Conservation (phyloP, 2,888 invertebrate species). For the Diogma glabrata region DNA sequence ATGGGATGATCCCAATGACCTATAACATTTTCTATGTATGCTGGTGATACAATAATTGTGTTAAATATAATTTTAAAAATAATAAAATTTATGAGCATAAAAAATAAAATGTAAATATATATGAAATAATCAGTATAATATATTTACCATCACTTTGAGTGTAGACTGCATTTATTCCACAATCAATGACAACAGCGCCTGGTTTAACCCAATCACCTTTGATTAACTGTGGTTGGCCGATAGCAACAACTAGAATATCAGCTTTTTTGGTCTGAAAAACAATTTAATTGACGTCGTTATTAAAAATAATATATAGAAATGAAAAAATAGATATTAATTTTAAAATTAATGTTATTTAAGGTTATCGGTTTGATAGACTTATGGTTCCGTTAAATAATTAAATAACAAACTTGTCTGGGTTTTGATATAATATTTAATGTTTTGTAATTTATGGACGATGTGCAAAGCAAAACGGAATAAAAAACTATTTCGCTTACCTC, state of each 20-base stretch:
- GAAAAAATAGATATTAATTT: constrained; percentile 10
- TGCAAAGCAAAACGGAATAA: not conserved
- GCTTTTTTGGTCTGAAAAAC: constrained; percentile 53
- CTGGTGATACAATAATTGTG: too few species aligned
- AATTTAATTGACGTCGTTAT: not conserved
- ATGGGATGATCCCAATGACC: too few species aligned
- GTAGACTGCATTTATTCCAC: constrained; percentile 82
- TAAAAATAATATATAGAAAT: not conserved
- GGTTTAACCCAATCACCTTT: constrained; percentile 95
- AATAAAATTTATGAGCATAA: too few species aligned
- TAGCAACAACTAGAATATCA: constrained; percentile 94
- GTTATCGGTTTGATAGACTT: not conserved
- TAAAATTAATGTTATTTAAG: constrained; percentile 7
- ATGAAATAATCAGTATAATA: too few species aligned
- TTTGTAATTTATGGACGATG: too few species aligned
- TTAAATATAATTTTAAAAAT: too few species aligned
- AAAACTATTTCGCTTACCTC: too few species aligned
- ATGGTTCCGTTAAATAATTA: too few species aligned
- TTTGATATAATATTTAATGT: too few species aligned
- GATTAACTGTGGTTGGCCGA: constrained; percentile 82
- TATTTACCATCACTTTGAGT: constrained; percentile 7
- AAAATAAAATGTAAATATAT: too few species aligned
- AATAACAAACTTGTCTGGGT: too few species aligned
- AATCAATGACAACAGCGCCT: constrained; percentile 96
- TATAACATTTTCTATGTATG: too few species aligned